Base-by-base conservation (phyloP, 2,888 invertebrate genomes). In the Campopleginae sp. region DNA sequence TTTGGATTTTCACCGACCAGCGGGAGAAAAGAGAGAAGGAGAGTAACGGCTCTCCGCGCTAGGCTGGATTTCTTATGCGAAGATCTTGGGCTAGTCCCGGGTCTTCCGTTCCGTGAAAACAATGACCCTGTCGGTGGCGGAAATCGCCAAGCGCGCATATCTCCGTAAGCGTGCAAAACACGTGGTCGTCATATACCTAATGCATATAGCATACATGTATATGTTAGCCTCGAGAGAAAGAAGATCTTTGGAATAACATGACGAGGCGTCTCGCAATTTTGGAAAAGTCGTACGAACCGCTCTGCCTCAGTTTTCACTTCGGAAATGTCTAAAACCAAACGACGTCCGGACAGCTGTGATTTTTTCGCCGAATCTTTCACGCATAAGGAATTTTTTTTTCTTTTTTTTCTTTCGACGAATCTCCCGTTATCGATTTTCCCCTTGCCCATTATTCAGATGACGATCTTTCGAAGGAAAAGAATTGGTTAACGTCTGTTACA, bases 1-100 rank as follows among this genome's bases (percentile, higher is more conserved):
- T 82, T 80, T 72, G 85, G 44, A 51, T 82, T 85, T 77, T 80
- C 82, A 77, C 82, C 82, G 85, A 77, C 68, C 77, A 80, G 72
- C 80, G 80, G 66, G 63, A 80, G 58, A 58, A 58, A 58, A 58
- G 58, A 54, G 54, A 54, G 23, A 54, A 54, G 23, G 12, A 58
- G 77, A 65, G 54, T 19, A 33, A 23, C 54, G 14, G 61, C 23
- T 72, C 23, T 42, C 8, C 10, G 23, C 12, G 33, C n/a, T 5
- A 63, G 63, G 12, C 38, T 31, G 27, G 44, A 63, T 44, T 42
- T 14, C 44, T 33, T 72, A 17, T 19, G 46, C 23, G 58, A 83
- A 83, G 61, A 27, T 75, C 68, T 48, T 19, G 19, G 12, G n/a
- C 68, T 75, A 63, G 23, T 12, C 23, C 14, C 31, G 58, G 74